Conservation (phyloP, 2,888 invertebrate genomes). For the Hofmannophila pseudospretella region DNA sequence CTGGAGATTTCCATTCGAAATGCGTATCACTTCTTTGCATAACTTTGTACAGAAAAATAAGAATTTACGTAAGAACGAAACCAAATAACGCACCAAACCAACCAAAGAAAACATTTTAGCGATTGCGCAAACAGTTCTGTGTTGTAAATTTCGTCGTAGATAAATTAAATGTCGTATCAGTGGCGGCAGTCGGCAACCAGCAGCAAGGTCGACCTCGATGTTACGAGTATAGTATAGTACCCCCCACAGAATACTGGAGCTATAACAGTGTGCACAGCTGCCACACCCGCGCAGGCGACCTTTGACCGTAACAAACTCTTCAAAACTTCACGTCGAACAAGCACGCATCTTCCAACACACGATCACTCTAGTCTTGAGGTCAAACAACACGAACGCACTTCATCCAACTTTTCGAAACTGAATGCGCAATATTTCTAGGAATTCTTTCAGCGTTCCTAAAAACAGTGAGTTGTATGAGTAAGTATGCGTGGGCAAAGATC, state of each 20-base stretch:
- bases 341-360: background rate
- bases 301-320: slow-evolving; percentile 24
- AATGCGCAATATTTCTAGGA: slow-evolving; percentile 4
- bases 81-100: background rate
- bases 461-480: slow-evolving; percentile 6
- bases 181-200: slow-evolving; percentile 43
- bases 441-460: slow-evolving; percentile 11
- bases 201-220: slow-evolving; percentile 67
- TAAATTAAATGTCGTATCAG: slow-evolving; percentile 32
- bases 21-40: background rate
- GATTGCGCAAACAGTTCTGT: slow-evolving; percentile 12
- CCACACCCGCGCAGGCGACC: slow-evolving; percentile 23
- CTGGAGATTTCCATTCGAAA: background rate
- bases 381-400: slow-evolving; percentile 7
- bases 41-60: no score
- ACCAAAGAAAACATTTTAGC: slow-evolving; percentile 2
- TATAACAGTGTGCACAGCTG: slow-evolving; percentile 40
- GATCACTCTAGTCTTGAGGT: slow-evolving; percentile 14
- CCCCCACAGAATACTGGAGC: slow-evolving; percentile 15
- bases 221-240: slow-evolving; percentile 32
- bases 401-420: background rate
- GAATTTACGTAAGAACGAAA: background rate
- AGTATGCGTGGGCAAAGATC: slow-evolving; percentile 2
- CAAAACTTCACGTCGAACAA: slow-evolving; percentile 20
- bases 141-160: slow-evolving; percentile 9